Evolutionary conservation across 2,113 vertebrate species (phyloP), one percentile per base, ranked within the genome.

Genomic region (Eulemur macaco): DNA sequence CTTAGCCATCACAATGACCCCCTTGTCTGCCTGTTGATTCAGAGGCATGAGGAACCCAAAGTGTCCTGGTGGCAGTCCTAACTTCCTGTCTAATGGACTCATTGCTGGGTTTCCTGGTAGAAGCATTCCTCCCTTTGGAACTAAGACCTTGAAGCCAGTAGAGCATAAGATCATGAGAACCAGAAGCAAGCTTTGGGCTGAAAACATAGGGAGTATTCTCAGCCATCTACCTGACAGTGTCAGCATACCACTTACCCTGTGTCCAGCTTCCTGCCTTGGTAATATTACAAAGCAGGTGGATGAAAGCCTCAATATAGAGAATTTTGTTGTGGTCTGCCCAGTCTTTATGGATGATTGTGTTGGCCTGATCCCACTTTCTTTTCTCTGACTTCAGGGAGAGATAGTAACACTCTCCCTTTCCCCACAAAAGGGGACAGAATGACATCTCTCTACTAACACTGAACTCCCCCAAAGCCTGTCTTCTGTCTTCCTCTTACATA

Each of bases 1-100:
- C 2, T 1, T 21, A 27, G 21, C 7, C 29, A 31, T 0, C 18
- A 23, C 0, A 8, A 21, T 31, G 47, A 71, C 9, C 87, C 14
- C 34, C 10, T 58, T 87, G 20, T 37, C 5, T 56, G 34, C 18
- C 37, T 39, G 39, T 14, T 56, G 23, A 73, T 54, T 64, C 21
- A 92, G 6, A 74, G 45, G 18, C 31, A 47, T 8, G 5, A 25
- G 23, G 13, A 66, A 12, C 17, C 13, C 17, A 37, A 47, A 37
- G 21, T 52, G 17, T 6, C 73, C 23, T 88, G 21, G 45, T 8
- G 29, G 54, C 54, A 21, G 54, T 56, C 20, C 7, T 56, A 56
- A 20, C 20, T 56, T 56, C 20, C 20, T 56, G 6, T 56, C 7
- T 21, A 56, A 56, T 56, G 20, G 18, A 56, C 54, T 56, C 15